Percentiles rank a stretch among this genome's conserved stretches.
Evolutionary conservation across 2,888 invertebrate genomes (phyloP).

Genomic region (Epistrophe grossulariae): DNA sequence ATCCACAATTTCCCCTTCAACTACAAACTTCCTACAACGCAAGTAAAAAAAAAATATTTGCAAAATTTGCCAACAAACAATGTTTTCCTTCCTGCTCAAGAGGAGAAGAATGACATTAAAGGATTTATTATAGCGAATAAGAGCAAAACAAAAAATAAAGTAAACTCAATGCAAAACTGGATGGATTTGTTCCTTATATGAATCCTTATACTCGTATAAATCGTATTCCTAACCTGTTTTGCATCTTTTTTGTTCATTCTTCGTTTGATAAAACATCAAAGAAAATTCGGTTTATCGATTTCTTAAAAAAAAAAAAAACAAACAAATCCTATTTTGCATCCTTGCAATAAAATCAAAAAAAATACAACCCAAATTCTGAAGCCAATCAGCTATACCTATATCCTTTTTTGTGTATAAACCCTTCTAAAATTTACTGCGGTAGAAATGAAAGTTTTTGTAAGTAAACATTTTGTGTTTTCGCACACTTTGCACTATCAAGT

Average conservation of each 20-base stretch:
- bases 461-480: conserved; percentile 53
- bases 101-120: conserved; percentile 25
- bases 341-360: conserved; percentile 11
- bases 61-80: conserved; percentile 32
- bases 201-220: neutral
- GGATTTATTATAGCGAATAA: conserved; percentile 26
- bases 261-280: conserved; percentile 9
- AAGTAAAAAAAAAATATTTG: neutral
- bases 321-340: conserved; percentile 1
- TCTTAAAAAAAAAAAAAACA: neutral
- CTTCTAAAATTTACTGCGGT: conserved; percentile 24
- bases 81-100: conserved; percentile 17
- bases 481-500: conserved; percentile 43
- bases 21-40: neutral
- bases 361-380: neutral
- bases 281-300: conserved; percentile 24
- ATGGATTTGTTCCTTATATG: conserved; percentile 25
- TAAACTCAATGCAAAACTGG: conserved; percentile 15
- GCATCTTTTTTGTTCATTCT: conserved; percentile 2
- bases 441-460: conserved; percentile 29
- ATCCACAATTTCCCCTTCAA: neutral
- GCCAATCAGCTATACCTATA: conserved; percentile 13
- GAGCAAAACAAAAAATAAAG: neutral
- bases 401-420: neutral
- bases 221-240: neutral